Evolutionary conservation across 1,140 invertebrate species (phyloP).

Genomic region (Chlorops oryzae): DNA sequence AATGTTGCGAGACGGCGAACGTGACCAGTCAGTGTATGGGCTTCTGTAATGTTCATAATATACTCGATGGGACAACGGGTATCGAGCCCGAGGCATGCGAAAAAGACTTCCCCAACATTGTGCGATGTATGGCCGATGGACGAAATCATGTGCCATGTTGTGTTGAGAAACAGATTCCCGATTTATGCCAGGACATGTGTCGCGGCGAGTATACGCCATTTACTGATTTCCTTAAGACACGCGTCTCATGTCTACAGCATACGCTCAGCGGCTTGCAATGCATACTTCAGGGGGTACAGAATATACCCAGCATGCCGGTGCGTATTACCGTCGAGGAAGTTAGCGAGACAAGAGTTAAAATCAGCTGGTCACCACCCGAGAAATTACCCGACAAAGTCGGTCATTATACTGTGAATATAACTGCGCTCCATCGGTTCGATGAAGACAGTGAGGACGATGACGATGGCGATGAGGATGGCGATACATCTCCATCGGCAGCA

Average conservation of each 20-base stretch:
- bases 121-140: slow-evolving; percentile 68
- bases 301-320: slow-evolving; percentile 65
- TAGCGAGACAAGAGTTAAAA: slow-evolving; percentile 61
- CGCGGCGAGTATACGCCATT: slow-evolving; percentile 76
- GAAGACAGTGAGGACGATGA: slow-evolving; percentile 24
- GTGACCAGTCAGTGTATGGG: slow-evolving; percentile 64
- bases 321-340: slow-evolving; percentile 63
- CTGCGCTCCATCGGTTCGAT: slow-evolving; percentile 61
- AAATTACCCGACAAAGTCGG: slow-evolving; percentile 59
- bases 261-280: slow-evolving; percentile 76
- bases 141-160: slow-evolving; percentile 80
- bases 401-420: slow-evolving; percentile 66
- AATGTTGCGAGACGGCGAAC: slow-evolving; percentile 64
- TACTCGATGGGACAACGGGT: slow-evolving; percentile 69
- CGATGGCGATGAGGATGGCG: background rate
- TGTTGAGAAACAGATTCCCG: slow-evolving; percentile 68
- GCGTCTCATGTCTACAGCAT: slow-evolving; percentile 74
- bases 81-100: slow-evolving; percentile 73
- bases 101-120: slow-evolving; percentile 67
- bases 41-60: slow-evolving; percentile 77
- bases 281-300: slow-evolving; percentile 73
- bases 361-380: slow-evolving; percentile 62
- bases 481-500: slow-evolving; percentile 1
- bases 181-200: slow-evolving; percentile 78
- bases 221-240: slow-evolving; percentile 75